Evolutionary conservation across 92 coral and sea anemone species (phyloP), one percentile per base, ranked within the genome.

Genomic region (Epizoanthus ramosus): DNA sequence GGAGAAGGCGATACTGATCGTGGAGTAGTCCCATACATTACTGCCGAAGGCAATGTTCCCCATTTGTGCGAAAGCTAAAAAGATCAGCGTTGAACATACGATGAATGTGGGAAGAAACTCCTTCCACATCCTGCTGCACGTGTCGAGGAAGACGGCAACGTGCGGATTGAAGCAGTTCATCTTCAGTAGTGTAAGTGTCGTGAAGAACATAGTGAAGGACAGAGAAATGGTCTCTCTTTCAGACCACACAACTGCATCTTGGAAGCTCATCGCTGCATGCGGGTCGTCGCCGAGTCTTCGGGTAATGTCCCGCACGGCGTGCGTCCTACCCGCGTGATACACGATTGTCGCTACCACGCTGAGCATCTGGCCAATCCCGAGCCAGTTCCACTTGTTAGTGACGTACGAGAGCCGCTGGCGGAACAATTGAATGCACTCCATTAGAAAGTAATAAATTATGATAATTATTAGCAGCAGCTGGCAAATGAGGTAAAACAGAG

Each of bases 391-490:
- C 52, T 16, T 5, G 54, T 0, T 68, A 33, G 12, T 16, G 14
- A 68, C 5, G 73, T 35, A 68, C 8, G 53, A 68, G 41, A 68
- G 15, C 53, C 73, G 54, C 25, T 68, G 53, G 10, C 3, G 10
- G 54, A 5, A 68, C 35, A 31, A 13, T 2, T 6, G 3, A 18
- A 35, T 6, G 52, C 73, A 35, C 2, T 68, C 73, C 41, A 68
- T 15, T 33, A 35, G 0, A 68, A 68, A 68, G 53, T 68, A 68
- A 18, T 68, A 68, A 21, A 68, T 0, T 1, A 12, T 68, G 53
- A 68, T 31, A n/a, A 68, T 41, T 68, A 68, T 68, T 10, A 68
- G 2, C 24, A 68, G 21, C n/a, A 68, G 47, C 31, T 67, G 72
- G 19, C 72, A 67, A 14, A 67, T 67, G 50, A 67, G 22, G 18